phyloP scores from a whole-genome alignment of 2,888 invertebrate genomes.

The Eristalinus sepulchralis region DNA sequence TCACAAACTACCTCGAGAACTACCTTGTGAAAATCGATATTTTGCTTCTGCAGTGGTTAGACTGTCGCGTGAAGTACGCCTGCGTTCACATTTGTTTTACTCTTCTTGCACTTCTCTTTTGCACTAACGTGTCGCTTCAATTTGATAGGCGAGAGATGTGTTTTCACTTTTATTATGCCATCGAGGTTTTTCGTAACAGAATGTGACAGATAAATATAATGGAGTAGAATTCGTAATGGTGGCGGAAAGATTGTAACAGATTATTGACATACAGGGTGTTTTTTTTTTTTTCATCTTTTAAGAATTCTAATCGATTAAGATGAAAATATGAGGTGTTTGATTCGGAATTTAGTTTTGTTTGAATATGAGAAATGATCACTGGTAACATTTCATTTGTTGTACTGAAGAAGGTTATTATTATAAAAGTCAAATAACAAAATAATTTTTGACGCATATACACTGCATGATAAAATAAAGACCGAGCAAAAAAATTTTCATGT shows the following conservation, averaged over 20 bases:
- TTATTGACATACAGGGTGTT: conserved; percentile 8
- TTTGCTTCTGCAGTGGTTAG: conserved; percentile 70
- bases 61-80: conserved; percentile 58
- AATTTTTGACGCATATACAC: no score
- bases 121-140: not conserved
- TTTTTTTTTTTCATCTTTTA: not conserved
- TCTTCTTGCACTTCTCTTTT: conserved; percentile 50
- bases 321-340: no score
- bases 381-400: no score
- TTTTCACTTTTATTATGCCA: conserved; percentile 52
- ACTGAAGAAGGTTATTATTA: no score
- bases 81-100: conserved; percentile 56
- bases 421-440: no score
- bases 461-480: no score
- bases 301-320: no score
- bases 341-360: no score
- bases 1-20: conserved; percentile 71
- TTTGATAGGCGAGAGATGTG: conserved; percentile 26
- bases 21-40: conserved; percentile 72
- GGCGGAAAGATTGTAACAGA: conserved; percentile 25
- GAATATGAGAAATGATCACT: no score
- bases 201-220: conserved; percentile 44
- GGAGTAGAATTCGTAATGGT: conserved; percentile 43
- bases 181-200: conserved; percentile 41
- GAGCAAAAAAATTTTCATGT: no score